Evolutionary conservation across 2,113 vertebrate genomes (phyloP).

Genomic region (Tricholaema leucomelas): DNA sequence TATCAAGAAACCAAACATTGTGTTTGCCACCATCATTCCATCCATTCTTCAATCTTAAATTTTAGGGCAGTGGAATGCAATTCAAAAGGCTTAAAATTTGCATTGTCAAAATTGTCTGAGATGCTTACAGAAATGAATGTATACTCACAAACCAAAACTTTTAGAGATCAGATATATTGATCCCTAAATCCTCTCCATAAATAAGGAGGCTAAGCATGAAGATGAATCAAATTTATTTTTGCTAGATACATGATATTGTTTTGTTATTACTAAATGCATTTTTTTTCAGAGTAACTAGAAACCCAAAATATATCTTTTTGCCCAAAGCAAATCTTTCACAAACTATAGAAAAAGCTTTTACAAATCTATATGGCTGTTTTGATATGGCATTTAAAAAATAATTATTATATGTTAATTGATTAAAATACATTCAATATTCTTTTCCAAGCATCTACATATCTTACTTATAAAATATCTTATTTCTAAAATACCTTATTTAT

Average conservation of each 20-base stretch:
- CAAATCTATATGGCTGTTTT: neutral
- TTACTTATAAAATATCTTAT: neutral
- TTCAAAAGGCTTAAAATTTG: neutral
- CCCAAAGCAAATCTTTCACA: neutral
- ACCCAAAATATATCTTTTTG: neutral
- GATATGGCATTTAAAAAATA: neutral
- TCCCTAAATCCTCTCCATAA: neutral
- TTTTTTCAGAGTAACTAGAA: neutral
- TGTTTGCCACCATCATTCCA: neutral
- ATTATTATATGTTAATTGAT: neutral
- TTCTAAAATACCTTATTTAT: constrained; percentile 6
- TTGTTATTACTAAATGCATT: neutral
- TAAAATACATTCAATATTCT: neutral
- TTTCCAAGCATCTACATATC: neutral
- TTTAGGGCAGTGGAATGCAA: neutral
- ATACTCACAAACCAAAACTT: neutral
- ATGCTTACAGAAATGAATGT: neutral
- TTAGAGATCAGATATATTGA: neutral
- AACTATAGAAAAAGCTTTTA: neutral
- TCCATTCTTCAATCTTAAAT: neutral
- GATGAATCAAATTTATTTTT: neutral
- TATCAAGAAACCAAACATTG: neutral
- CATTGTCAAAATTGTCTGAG: neutral
- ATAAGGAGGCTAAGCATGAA: neutral
- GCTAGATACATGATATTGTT: neutral